Evolutionary conservation across 2,888 invertebrate species (phyloP), one percentile per base, ranked within the genome.

Genomic region (Drosophila emarginata): DNA sequence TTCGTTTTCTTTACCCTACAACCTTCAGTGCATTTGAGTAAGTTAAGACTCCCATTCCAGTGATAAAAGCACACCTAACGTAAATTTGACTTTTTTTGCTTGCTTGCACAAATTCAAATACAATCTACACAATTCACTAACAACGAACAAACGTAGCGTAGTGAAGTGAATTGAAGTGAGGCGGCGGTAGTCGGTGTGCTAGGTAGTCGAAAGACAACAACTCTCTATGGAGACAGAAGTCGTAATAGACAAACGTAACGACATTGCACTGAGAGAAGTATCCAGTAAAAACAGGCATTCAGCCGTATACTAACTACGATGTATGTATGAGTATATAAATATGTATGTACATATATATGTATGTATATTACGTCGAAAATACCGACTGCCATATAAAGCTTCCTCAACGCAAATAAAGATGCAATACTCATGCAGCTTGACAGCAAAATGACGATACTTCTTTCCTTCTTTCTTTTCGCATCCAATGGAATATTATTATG

Each of bases 221-320:
- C n/a, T 70, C 77, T 82, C 80, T 77, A 66, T 82, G 61, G 82
- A 77, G 77, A 82, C 79, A 65, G 65, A 67, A 80, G 69, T 85
- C 75, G 79, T 79, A 82, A 82, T 82, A 80, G 86, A 82, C 78
- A 82, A 80, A 75, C 80, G 75, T 82, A 85, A 82, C 83, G 86
- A 82, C 58, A 72, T 74, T 85, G 72, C 85, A 78, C 54, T 12
- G 61, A 32, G 36, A 60, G 32, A 66, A 67, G 54, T 64, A 68
- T 61, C 39, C 58, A 66, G 50, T 28, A 36, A 37, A 32, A n/a
- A 6, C 45, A 51, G 12, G 32, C 45, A 61, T 51, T 18, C 65
- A 54, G 28, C 60, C 57, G 58, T 54, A 53, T 51, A 60, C 15
- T 45, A 32, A 32, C 32, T 68, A 57, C 68, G 59, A 57, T 63